Evolutionary conservation across 2,113 vertebrate genomes (phyloP), one percentile per base, ranked within the genome.

Genomic region (Pungitius pungitius): DNA sequence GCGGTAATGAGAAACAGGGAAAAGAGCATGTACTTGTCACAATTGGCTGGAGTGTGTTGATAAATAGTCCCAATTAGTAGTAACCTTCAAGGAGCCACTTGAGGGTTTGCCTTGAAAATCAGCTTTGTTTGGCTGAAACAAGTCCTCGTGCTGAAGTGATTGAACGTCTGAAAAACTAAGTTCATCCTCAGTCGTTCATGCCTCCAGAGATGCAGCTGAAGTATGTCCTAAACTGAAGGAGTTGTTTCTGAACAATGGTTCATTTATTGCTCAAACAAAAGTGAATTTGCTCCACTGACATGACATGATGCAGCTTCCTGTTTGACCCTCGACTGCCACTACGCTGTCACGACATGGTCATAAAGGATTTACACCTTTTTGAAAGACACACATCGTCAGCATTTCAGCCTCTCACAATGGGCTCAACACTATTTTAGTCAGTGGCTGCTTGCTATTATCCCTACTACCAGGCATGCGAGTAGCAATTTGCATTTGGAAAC

Each of bases 61-160:
- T 92, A 92, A 92, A 92, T 92, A 77, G 82, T 81, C 85, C 86
- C 87, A 92, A 92, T 93, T 92, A 93, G 79, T 69, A 10, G 80
- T 90, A 91, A 92, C 92, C 90, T 93, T 92, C 90, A 88, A 58
- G 79, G 64, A 84, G 72, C 82, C 82, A 87, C 87, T 87, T 9
- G 54, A 87, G 79, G 65, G 83, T 84, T 87, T 72, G 45, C 67
- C 74, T 66, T 15, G 3, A 20, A 73, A 82, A 82, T 61, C 77
- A 35, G 67, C 77, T 80, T 81, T 73, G 84, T 87, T 87, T 88
- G 76, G 66, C 67, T 70, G 72, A 55, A 84, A 81, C 35, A 18
- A 66, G 75, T 62, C 52, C 66, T 71, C 2, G 9, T 65, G 78
- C 12, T 88, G n/a, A 42, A 61, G 47, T 62, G 65, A 78, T 27